Evolutionary conservation across 2,113 vertebrate species (phyloP).

Genomic region (Sigmodon hispidus): DNA sequence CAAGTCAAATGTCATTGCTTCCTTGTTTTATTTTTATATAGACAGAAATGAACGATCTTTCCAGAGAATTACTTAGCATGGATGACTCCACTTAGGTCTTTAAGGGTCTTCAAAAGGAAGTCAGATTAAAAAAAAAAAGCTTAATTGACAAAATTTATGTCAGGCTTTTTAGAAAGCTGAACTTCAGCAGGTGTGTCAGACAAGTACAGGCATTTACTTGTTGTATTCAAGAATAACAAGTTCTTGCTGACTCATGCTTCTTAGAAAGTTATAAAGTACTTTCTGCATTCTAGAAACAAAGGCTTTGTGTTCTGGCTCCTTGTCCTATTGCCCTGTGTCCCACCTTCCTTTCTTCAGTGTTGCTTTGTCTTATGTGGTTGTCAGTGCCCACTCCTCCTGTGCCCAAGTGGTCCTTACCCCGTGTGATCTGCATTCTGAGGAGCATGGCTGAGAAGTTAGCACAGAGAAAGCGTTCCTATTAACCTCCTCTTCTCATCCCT

Average conservation of each 20-base stretch:
- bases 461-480: neutral
- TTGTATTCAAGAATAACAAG: neutral
- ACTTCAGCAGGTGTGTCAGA: neutral
- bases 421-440: neutral
- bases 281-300: neutral
- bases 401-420: neutral
- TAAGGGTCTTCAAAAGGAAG: neutral
- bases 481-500: neutral
- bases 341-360: neutral
- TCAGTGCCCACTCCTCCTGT: neutral
- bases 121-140: conserved; percentile 43
- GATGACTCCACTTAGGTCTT: conserved; percentile 1
- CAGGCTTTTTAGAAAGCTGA: conserved; percentile 24
- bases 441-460: neutral
- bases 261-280: neutral
- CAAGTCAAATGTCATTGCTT: neutral
- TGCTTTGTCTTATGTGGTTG: neutral
- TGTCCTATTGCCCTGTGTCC: neutral
- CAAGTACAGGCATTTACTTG: neutral
- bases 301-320: conserved; percentile 1
- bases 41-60: neutral
- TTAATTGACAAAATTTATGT: neutral
- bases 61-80: conserved; percentile 13
- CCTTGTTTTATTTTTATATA: neutral
- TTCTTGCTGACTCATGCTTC: neutral